A percentile compares a stretch with the other conserved stretches of the same genome.
phyloP scores from a whole-genome alignment of 2,797 vertebrate genomes.

The Jordanella pulchra region DNA sequence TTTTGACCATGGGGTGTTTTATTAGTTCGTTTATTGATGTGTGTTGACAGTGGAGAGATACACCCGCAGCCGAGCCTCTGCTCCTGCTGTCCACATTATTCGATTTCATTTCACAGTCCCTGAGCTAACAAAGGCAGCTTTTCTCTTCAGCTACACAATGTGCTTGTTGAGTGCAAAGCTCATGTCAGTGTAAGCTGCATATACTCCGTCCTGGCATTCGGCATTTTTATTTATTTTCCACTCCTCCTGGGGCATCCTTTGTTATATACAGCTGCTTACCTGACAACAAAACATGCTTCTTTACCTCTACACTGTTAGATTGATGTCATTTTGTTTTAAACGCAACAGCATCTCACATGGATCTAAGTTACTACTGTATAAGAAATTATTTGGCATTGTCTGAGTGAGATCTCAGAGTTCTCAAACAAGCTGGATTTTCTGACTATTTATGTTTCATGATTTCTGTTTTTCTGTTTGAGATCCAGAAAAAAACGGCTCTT shows the following conservation, averaged over 20 bases:
- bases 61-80: slow-evolving; percentile 51
- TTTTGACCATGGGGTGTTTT: slow-evolving; percentile 67
- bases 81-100: slow-evolving; percentile 71
- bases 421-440: too few relatives aligned
- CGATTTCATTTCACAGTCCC: slow-evolving; percentile 72
- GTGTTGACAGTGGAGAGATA: slow-evolving; percentile 70
- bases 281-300: slow-evolving; percentile 53
- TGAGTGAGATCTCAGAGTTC: slow-evolving; percentile 6
- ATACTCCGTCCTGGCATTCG: slow-evolving; percentile 54
- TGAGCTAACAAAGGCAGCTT: slow-evolving; percentile 69
- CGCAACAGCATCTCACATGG: slow-evolving; percentile 16
- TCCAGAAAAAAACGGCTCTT: too few relatives aligned
- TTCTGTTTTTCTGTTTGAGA: too few relatives aligned
- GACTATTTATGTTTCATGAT: too few relatives aligned
- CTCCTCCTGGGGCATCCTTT: slow-evolving; percentile 48
- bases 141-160: slow-evolving; percentile 59
- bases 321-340: slow-evolving; percentile 40
- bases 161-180: slow-evolving; percentile 57
- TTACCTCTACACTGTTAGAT: slow-evolving; percentile 28
- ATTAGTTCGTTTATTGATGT: slow-evolving; percentile 76
- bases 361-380: slow-evolving; percentile 1
- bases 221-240: slow-evolving; percentile 60
- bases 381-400: slow-evolving; percentile 38
- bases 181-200: slow-evolving; percentile 44
- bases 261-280: slow-evolving; percentile 31